Percentiles rank a stretch among this genome's conserved stretches.
Conservation (phyloP, 92 coral and sea anemone genomes). For the Scolanthus callimorphus region DNA sequence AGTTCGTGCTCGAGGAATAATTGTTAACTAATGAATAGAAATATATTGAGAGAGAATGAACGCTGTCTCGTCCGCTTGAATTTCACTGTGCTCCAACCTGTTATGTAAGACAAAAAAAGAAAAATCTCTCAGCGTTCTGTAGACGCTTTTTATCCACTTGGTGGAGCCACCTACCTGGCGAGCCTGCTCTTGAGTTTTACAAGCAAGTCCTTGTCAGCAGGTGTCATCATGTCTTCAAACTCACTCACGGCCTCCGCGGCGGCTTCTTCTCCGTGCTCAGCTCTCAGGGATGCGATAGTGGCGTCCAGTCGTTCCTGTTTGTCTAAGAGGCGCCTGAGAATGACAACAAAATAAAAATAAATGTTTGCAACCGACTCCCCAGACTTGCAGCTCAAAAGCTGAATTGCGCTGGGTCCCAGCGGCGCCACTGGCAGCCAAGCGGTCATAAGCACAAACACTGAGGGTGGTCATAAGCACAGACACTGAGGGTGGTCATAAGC, state of each 20-base stretch:
- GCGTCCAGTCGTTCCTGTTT: conserved; percentile 83
- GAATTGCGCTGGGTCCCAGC: no score
- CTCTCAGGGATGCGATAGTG: conserved; percentile 62
- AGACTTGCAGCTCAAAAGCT: no score
- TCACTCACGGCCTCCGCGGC: conserved; percentile 77
- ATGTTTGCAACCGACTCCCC: no score
- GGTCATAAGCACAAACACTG: no score
- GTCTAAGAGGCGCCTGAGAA: conserved; percentile 90
- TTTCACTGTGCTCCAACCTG: conserved; percentile 93
- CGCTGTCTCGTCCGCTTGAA: conserved; percentile 88
- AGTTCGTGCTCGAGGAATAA: no score
- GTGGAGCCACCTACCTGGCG: conserved; percentile 71
- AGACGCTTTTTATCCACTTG: no score
- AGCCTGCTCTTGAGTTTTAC: conserved; percentile 58
- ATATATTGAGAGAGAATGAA: conserved; percentile 76
- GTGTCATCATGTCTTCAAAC: conserved; percentile 74
- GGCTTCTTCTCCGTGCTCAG: conserved; percentile 88
- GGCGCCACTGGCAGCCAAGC: no score
- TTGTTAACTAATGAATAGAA: conserved; percentile 24
- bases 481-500: no score
- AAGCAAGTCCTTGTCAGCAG: conserved; percentile 78
- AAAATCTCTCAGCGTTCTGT: neutral
- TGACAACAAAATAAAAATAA: no score
- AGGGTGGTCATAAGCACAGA: no score
- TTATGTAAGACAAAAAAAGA: no score